phyloP scores from a whole-genome alignment of 1,140 invertebrate species.

The Chironomus tepperi region DNA sequence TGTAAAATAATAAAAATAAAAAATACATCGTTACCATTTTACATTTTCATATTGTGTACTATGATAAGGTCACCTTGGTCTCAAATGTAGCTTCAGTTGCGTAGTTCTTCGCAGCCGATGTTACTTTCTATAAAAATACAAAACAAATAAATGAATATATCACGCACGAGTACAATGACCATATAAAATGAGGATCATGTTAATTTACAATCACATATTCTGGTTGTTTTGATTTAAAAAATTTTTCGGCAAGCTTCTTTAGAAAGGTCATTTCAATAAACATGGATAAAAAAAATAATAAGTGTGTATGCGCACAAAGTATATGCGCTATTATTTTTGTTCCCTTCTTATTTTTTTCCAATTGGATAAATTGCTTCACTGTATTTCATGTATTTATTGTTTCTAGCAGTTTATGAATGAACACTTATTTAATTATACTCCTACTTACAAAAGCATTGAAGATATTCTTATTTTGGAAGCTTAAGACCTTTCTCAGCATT shows the following conservation, averaged over 20 bases:
- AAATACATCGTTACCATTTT: not conserved
- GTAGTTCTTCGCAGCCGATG: not conserved
- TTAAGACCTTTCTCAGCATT: constrained; percentile 15
- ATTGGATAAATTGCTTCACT: not conserved
- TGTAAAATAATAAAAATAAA: not conserved
- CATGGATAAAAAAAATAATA: not conserved
- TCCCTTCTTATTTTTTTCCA: not conserved
- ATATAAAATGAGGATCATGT: not conserved
- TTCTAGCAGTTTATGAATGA: not conserved
- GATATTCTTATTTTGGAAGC: not conserved
- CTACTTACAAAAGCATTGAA: constrained; percentile 15
- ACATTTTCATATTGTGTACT: not conserved
- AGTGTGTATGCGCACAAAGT: not conserved
- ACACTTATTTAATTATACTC: not conserved
- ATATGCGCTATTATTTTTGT: not conserved
- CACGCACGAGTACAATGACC: not conserved
- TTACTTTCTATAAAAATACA: not conserved
- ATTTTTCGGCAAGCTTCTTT: not conserved
- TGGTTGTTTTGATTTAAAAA: not conserved
- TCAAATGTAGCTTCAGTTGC: not conserved
- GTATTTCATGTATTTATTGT: not conserved
- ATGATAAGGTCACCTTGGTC: not conserved
- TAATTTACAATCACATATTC: constrained; percentile 9
- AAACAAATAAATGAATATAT: not conserved
- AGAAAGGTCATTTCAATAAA: not conserved